Conservation (phyloP, 2,888 invertebrate genomes). For the Halictus ligatus region DNA sequence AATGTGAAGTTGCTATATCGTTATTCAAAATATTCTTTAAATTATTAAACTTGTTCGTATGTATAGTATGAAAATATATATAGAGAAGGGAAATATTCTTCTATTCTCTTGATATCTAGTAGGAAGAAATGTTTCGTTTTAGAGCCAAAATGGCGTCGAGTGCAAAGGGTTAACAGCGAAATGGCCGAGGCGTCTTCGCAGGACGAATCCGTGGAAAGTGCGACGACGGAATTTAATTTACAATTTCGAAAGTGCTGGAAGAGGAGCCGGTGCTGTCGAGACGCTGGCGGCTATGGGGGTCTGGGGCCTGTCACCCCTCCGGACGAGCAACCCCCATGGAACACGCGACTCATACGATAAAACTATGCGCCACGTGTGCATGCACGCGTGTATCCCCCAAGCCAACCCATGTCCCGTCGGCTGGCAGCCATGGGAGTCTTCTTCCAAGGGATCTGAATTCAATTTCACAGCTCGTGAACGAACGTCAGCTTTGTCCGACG, state of each 20-base stretch:
- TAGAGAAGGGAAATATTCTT: too few relatives aligned
- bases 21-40: too few relatives aligned
- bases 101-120: too few relatives aligned
- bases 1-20: too few relatives aligned
- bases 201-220: conserved; percentile 64
- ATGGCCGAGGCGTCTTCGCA: conserved; percentile 48
- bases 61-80: too few relatives aligned
- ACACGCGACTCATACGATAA: conserved; percentile 61
- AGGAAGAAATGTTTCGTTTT: too few relatives aligned
- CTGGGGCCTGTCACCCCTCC: conserved; percentile 53
- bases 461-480: conserved; percentile 80
- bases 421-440: conserved; percentile 67
- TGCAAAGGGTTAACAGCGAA: too few relatives aligned
- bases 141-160: too few relatives aligned
- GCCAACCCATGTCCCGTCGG: conserved; percentile 65
- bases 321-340: conserved; percentile 60
- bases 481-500: conserved; percentile 68
- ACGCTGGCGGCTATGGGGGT: conserved; percentile 61
- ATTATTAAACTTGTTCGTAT: too few relatives aligned
- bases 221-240: conserved; percentile 77
- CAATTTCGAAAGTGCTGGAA: conserved; percentile 78
- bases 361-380: conserved; percentile 46
- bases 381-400: conserved; percentile 46
- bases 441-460: conserved; percentile 72
- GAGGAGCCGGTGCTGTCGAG: conserved; percentile 66